A percentile compares a stretch with the other conserved stretches of the same genome.
phyloP scores from a whole-genome alignment of 2,113 vertebrate genomes.

The Ancistrus triradiatus region DNA sequence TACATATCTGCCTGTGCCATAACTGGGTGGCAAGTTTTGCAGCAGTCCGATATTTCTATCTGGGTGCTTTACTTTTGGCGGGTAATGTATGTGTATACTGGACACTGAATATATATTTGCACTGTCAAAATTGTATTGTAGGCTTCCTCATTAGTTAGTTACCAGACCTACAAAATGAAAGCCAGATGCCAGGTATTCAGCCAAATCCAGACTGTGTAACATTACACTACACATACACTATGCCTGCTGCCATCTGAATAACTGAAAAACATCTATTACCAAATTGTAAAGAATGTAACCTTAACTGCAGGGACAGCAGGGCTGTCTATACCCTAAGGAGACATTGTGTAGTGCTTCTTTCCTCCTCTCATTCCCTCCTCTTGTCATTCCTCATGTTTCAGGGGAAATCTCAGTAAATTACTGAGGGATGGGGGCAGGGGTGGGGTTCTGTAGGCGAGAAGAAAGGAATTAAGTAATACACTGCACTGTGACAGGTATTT shows the following conservation, averaged over 20 bases:
- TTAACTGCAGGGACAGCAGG: conserved; percentile 39
- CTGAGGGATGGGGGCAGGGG: too few relatives aligned
- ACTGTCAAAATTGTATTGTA: not conserved
- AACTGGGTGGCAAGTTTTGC: too few relatives aligned
- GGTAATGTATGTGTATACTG: too few relatives aligned
- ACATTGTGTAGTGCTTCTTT: conserved; percentile 1
- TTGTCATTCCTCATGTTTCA: conserved; percentile 27
- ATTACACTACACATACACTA: conserved; percentile 19
- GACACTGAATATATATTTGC: too few relatives aligned
- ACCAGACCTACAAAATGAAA: conserved; percentile 11
- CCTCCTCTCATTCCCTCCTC: conserved; percentile 1
- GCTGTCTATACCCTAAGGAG: conserved; percentile 31
- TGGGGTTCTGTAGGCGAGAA: not conserved
- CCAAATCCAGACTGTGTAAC: conserved; percentile 9
- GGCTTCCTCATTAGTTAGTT: not conserved
- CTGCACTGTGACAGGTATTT: conserved; percentile 20
- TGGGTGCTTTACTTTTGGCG: too few relatives aligned
- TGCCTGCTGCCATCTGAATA: conserved; percentile 29
- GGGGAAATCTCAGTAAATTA: conserved; percentile 15
- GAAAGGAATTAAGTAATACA: conserved; percentile 9
- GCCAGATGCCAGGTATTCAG: conserved; percentile 27
- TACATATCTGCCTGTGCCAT: too few relatives aligned
- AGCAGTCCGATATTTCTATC: too few relatives aligned
- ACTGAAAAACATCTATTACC: conserved; percentile 22
- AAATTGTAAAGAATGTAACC: conserved; percentile 27